Evolutionary conservation across 2,797 vertebrate species (phyloP), one percentile per base, ranked within the genome.

Genomic region (Chaetophractus vellerosus): DNA sequence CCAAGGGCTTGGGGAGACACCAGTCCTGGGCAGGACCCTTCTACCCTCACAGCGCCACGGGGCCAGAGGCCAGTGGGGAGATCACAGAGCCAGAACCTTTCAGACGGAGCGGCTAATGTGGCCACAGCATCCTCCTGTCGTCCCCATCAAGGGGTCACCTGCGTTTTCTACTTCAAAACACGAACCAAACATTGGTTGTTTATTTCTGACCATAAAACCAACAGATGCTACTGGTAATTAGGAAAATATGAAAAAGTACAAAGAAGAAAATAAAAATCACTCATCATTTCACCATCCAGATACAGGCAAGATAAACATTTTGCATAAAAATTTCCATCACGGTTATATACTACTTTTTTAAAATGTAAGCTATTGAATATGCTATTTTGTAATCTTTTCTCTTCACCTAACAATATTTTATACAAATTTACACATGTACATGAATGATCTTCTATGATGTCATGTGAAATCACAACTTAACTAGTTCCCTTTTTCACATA

Each of bases 381-480:
- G 15, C 9, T 85, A 21, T 50, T 95, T 90, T 41, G 16, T n/a
- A 59, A 66, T 72, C 18, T 55, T 14, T 18, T 92, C 82, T 76
- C 33, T 59, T 93, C 72, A 69, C 26, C 68, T 88, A 82, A 66
- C 91, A 57, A 68, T 24, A 71, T 38, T 23, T 66, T 48, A 71
- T 50, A 85, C 92, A 50, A 88, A 21, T 95, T 78, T 92, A 78
- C 61, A 18, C 28, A 45, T 74, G 28, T 72, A 66, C 61, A 64
- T 75, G 3, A 89, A 76, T 41, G 26, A 50, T 91, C 28, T 76
- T 57, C 59, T 80, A 68, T 74, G 45, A 55, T 74, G 68, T 36
- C 57, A 80, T 48, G 93, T 87, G 91, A 96, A 93, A 59, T 59
- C 4, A 72, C 21, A 91, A 68, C 8, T 93, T 78, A 89, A 71